Percentiles rank a stretch among this genome's conserved stretches.
phyloP scores from a whole-genome alignment of 2,113 vertebrate species.

The Lepus americanus region DNA sequence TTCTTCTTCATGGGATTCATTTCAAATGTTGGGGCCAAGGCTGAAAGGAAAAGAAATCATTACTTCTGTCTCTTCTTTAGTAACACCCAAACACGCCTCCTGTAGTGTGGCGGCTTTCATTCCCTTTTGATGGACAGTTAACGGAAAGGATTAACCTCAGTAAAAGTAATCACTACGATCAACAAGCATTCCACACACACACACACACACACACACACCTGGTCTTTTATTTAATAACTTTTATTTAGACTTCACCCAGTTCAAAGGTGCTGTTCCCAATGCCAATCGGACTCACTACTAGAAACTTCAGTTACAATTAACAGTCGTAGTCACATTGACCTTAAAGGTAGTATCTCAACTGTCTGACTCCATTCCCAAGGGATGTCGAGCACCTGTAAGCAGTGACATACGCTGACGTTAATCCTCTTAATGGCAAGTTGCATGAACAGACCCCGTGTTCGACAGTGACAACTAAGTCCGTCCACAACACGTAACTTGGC shows the following conservation, averaged over 20 bases:
- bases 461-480: neutral
- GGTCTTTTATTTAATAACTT: constrained; percentile 28
- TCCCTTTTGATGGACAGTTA: neutral
- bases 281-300: neutral
- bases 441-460: neutral
- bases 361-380: neutral
- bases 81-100: neutral
- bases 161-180: neutral
- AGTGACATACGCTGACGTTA: neutral
- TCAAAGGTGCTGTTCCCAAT: neutral
- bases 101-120: neutral
- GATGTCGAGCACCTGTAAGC: neutral
- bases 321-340: neutral
- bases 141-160: neutral
- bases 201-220: neutral
- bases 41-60: constrained; percentile 85
- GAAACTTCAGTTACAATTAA: constrained; percentile 24
- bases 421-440: neutral
- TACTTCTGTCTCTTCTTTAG: constrained; percentile 5
- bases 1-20: constrained; percentile 94
- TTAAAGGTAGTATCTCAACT: neutral
- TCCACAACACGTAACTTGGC: neutral
- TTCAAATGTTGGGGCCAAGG: constrained; percentile 95
- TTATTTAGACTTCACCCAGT: neutral
- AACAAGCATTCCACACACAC: neutral